Percentiles rank a stretch among this genome's conserved stretches.
phyloP scores from a whole-genome alignment of 2,888 invertebrate species.

The Meta bourneti region DNA sequence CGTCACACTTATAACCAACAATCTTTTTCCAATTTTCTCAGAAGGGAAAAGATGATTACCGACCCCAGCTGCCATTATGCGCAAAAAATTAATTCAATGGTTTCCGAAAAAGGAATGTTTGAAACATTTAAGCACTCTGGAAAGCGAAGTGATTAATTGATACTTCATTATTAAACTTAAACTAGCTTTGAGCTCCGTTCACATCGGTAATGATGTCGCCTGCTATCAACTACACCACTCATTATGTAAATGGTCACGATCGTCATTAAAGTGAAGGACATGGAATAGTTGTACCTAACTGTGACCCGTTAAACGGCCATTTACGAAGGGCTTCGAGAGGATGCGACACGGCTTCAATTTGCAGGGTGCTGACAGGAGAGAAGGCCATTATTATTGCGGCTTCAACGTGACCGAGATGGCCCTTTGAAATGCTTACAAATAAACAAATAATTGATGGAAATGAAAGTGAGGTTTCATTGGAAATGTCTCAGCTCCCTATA shows the following conservation, averaged over 20 bases:
- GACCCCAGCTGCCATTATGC: neutral
- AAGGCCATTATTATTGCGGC: too few species aligned
- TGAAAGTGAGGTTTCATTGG: too few species aligned
- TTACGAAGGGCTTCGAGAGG: neutral
- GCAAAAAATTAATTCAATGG: neutral
- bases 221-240: constrained; percentile 28
- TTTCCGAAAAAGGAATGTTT: neutral
- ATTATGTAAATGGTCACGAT: constrained; percentile 47
- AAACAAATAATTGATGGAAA: too few species aligned
- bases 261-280: constrained; percentile 25
- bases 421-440: too few species aligned
- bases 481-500: too few species aligned
- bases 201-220: constrained; percentile 32
- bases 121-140: neutral
- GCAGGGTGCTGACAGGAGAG: neutral
- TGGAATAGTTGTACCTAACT: neutral
- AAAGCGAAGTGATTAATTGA: neutral
- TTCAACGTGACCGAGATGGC: too few species aligned
- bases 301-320: neutral
- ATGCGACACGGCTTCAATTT: neutral
- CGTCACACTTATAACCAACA: neutral
- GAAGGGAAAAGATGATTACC: neutral
- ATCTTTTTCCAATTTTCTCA: neutral
- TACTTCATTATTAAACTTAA: constrained; percentile 1
- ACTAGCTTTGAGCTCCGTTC: constrained; percentile 12